Evolutionary conservation across 1,140 invertebrate species (phyloP), one percentile per base, ranked within the genome.

Genomic region (Coboldia fuscipes): DNA sequence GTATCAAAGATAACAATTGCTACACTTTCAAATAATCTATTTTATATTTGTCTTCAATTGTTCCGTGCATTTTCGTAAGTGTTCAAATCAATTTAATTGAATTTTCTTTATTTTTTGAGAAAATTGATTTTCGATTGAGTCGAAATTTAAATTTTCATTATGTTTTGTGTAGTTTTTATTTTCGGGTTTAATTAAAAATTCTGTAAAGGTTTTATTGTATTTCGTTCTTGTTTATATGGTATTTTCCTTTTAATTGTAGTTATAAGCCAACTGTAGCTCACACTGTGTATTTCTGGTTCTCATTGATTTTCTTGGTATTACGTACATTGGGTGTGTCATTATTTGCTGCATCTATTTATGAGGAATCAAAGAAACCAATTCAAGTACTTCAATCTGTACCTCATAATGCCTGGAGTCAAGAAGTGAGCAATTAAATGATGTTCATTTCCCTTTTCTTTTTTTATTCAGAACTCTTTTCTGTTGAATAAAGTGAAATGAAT

Each of bases 301-400:
- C 70, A 0, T 68, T 75, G 37, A 42, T 52, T 0, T 72, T 68
- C 42, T 44, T 75, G 3, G 50, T 72, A 3, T 48, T 56, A n/a
- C 54, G 70, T 40, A 67, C 66, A 0, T 42, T 63, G 3, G 48
- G 58, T 2, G 62, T 75, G 1, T 68, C 66, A 0, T 43, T 73
- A 0, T 61, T 61, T 18, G 56, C 65, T n/a, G 63, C 70, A 12
- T 61, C 62, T 23, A 62, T 75, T 8, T 54, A 72, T 40, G 70
- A 73, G 47, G 62, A 70, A 39, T 69, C 69, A 13, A 65, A 59
- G 51, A 39, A 61, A 19, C 62, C 63, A 0, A 41, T 70, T 26
- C 48, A 57, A 12, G 47, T 60, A 34, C 49, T 75, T 27, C 70
- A 65, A 22, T 60, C 51, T 24, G 63, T 70, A 35, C 61, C 69